Evolutionary conservation across 2,888 invertebrate species (phyloP), one percentile per base, ranked within the genome.

Genomic region (Clostera curtula): DNA sequence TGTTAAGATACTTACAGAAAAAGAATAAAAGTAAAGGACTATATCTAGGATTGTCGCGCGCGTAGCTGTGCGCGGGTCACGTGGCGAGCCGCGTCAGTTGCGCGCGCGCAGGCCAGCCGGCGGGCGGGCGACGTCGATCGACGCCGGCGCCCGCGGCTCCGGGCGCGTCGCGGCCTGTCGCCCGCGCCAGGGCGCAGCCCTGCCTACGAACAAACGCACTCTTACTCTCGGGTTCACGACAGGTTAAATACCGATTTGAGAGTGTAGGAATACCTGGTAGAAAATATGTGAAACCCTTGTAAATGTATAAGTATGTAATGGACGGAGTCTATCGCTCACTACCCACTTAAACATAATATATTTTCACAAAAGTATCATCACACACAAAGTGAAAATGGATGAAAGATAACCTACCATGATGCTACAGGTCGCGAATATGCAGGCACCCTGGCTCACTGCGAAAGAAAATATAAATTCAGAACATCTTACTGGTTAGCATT

Each of bases 401-500:
- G 15, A 19, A 10, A 28, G 31, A 37, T 35, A 1, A 61, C 74
- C 69, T 25, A 75, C 77, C 67, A 56, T 52, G 49, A 49, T 35
- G 49, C 56, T 34, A 42, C 61, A 66, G 66, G 63, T 45, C 62
- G 34, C 49, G 43, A 43, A 17, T 29, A 15, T 36, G 56, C 68
- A 46, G 64, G 49, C 26, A 64, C 75, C 60, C 74, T 71, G 79
- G 75, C 75, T 65, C 60, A 69, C 80, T 80, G 67, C 0, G 50
- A 62, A 35, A 26, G 27, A 50, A 40, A 21, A 34, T 27, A 31
- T 19, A 27, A 25, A 25, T 27, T 25, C 37, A 22, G 6, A 14
- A 24, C 14, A 19, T 18, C 24, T 27, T 11, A 14, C 15, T n/a
- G n/a, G n/a, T n/a, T n/a, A 18, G 4, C 5, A 18, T 6, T 13